Conservation (phyloP, 2,113 vertebrate species). For the Leuciscus idus region DNA sequence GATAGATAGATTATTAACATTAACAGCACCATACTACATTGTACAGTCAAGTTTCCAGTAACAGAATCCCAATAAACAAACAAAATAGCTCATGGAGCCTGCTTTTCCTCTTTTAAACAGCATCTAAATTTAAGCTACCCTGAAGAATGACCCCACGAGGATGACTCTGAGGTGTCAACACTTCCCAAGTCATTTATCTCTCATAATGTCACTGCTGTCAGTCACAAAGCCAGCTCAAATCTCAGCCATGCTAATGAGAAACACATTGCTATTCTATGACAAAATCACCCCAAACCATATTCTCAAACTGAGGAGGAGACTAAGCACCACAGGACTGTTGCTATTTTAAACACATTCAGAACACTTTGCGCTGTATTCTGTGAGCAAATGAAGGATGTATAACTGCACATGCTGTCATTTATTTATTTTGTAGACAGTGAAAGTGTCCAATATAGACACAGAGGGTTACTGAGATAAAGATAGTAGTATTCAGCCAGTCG, state of each 20-base stretch:
- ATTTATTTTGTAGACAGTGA: not conserved
- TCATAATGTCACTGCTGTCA: constrained; percentile 74
- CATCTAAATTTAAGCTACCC: constrained; percentile 62
- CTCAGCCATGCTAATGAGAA: constrained; percentile 68
- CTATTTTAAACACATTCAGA: constrained; percentile 29
- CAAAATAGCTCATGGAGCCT: not conserved
- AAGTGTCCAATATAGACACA: not conserved
- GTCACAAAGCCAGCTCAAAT: constrained; percentile 59
- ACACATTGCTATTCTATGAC: constrained; percentile 58
- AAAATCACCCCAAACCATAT: constrained; percentile 51
- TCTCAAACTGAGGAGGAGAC: constrained; percentile 26
- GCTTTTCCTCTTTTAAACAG: constrained; percentile 17
- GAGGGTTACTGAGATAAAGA: not conserved
- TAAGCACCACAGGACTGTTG: constrained; percentile 14
- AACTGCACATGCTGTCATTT: not conserved
- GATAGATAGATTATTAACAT: not conserved
- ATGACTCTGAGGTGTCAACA: constrained; percentile 62
- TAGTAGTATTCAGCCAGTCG: not conserved
- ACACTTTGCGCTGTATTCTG: not conserved
- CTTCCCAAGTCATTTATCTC: constrained; percentile 52
- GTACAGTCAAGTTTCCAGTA: not conserved
- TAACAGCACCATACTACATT: not conserved
- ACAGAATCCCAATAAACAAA: no score
- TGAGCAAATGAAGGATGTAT: not conserved
- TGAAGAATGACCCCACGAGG: constrained; percentile 60